Evolutionary conservation across 2,888 invertebrate genomes (phyloP).

Genomic region (Pantelozetes paolii): DNA sequence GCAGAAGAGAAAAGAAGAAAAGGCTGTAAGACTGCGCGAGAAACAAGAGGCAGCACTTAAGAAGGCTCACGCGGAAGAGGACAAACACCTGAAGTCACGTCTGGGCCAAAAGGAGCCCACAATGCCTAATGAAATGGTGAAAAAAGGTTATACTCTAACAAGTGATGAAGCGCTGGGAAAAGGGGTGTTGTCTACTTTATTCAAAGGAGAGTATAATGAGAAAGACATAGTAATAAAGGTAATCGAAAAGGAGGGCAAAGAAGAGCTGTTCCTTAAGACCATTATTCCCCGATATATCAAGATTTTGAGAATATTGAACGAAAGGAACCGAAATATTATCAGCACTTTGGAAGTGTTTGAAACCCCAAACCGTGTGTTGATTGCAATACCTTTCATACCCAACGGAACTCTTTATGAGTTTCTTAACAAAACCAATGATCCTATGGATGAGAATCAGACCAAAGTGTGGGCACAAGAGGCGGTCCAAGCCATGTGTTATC

Average conservation of each 20-base stretch:
- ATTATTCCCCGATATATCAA: neutral
- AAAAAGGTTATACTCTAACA: neutral
- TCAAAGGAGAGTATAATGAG: neutral
- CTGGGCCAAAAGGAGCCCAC: too few species aligned
- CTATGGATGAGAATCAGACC: neutral
- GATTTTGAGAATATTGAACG: neutral
- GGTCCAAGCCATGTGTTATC: slow-evolving; percentile 75
- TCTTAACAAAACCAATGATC: neutral
- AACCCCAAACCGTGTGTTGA: neutral
- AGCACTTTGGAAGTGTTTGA: neutral
- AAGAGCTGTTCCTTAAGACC: neutral
- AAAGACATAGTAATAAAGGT: neutral
- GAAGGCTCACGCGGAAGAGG: neutral
- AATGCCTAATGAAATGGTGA: neutral
- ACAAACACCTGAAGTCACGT: too few species aligned
- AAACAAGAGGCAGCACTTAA: neutral
- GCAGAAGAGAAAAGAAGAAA: neutral
- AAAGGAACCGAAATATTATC: neutral
- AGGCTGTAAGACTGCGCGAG: neutral
- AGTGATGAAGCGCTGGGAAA: neutral
- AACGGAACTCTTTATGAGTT: neutral
- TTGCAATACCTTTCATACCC: neutral
- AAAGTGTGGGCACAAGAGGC: neutral
- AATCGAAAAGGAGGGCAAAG: neutral
- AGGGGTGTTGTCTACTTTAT: neutral